Evolutionary conservation across 2,113 vertebrate species (phyloP).

Genomic region (Dendropsophus ebraccatus): DNA sequence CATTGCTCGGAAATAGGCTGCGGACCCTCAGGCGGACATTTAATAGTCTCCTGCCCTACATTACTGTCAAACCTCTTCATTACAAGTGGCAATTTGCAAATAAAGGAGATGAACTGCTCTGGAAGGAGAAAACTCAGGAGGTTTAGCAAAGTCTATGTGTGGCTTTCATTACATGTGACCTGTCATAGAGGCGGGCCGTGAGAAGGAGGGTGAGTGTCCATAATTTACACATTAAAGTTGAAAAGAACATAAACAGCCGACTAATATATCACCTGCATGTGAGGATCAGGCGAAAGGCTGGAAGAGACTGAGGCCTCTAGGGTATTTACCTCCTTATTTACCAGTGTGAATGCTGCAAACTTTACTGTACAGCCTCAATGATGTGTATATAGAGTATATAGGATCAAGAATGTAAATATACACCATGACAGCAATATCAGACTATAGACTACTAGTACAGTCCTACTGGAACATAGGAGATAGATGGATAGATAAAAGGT

Average conservation of each 20-base stretch:
- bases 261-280: background rate
- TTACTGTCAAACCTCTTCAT: constrained; percentile 57
- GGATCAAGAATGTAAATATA: background rate
- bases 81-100: constrained; percentile 53
- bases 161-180: constrained; percentile 36
- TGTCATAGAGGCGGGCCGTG: background rate
- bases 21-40: constrained; percentile 36
- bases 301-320: no score
- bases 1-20: constrained; percentile 48
- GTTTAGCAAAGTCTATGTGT: background rate
- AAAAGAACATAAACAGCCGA: background rate
- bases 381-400: no score
- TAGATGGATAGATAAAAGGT: no score
- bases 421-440: no score
- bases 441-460: no score
- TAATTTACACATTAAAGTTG: background rate
- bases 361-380: no score
- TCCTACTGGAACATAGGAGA: no score
- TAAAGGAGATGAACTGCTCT: constrained; percentile 22
- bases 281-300: no score
- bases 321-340: no score
- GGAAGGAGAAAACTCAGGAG: background rate
- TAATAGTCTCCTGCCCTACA: constrained; percentile 47
- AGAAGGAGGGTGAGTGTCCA: background rate
- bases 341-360: no score